Evolutionary conservation across 2,888 invertebrate genomes (phyloP).

Genomic region (Eumacrocentrus americanus): DNA sequence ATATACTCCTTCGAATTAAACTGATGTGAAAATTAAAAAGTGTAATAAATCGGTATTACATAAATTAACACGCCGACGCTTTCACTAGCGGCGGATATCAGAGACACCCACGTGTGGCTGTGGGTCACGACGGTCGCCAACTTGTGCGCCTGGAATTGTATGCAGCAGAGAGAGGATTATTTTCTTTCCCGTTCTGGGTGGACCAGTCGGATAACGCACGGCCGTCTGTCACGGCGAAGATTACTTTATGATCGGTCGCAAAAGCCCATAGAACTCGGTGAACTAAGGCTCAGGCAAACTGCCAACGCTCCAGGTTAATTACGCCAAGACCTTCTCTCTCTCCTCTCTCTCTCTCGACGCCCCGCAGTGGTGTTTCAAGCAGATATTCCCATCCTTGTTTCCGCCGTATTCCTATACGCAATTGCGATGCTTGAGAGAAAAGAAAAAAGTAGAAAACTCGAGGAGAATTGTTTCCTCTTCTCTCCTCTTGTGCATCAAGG

Average conservation of each 20-base stretch:
- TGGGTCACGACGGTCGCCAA: background rate
- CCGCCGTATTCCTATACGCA: background rate
- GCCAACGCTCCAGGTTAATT: conserved; percentile 39
- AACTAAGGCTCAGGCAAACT: conserved; percentile 30
- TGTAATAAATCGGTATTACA: conserved; percentile 41
- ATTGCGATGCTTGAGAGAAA: background rate
- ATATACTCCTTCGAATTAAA: no score
- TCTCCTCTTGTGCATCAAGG: background rate
- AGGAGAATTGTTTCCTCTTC: no score
- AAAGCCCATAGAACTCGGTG: conserved; percentile 26
- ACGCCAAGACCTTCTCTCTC: conserved; percentile 27
- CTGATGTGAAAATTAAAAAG: conserved; percentile 18
- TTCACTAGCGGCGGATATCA: conserved; percentile 24
- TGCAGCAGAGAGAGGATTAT: background rate
- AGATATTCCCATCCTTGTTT: background rate
- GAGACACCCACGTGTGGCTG: conserved; percentile 43
- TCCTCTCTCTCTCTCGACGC: background rate
- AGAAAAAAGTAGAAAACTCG: no score
- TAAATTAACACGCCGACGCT: conserved; percentile 46
- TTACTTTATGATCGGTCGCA: conserved; percentile 35
- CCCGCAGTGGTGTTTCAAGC: no score
- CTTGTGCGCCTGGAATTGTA: conserved; percentile 27
- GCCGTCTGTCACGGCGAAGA: conserved; percentile 32
- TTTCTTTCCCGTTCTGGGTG: conserved; percentile 6
- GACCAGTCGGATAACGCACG: conserved; percentile 27